Conservation (phyloP, 2,113 vertebrate species). For the Baryphthengus martii region DNA sequence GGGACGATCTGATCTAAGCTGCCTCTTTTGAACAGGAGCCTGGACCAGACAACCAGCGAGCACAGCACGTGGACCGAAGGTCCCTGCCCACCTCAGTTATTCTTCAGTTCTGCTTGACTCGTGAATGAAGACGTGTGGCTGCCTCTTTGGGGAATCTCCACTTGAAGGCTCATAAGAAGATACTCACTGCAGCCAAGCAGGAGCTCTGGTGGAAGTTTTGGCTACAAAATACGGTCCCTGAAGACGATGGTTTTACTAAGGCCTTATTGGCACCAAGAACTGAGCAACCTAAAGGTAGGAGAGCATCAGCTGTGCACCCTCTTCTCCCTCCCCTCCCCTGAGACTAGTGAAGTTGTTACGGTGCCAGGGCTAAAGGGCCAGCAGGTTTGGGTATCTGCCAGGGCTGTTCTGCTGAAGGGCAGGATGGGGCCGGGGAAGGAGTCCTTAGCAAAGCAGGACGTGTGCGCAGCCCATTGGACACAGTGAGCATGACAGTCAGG, state of each 20-base stretch:
- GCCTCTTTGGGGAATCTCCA: not conserved
- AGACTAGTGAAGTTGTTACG: not conserved
- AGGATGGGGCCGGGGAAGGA: not conserved
- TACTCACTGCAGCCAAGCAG: not conserved
- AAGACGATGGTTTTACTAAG: not conserved
- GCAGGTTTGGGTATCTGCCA: not conserved
- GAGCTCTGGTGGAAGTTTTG: not conserved
- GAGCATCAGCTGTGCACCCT: not conserved
- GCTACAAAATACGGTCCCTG: not conserved
- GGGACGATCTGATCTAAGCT: not conserved
- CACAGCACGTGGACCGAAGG: fast-evolving
- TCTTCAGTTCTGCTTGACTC: not conserved
- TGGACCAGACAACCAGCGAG: fast-evolving
- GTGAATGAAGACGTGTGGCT: fast-evolving
- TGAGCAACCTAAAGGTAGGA: not conserved
- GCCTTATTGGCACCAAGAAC: not conserved
- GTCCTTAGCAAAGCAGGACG: not conserved
- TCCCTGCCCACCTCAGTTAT: not conserved
- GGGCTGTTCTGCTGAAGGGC: not conserved
- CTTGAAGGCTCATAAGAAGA: not conserved
- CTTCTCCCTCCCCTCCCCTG: not conserved
- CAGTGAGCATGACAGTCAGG: not conserved
- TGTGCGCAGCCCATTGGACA: not conserved
- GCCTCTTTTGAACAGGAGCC: not conserved
- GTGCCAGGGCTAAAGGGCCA: not conserved